Evolutionary conservation across 2,888 invertebrate genomes (phyloP).

Genomic region (Troides oblongomaculatus): DNA sequence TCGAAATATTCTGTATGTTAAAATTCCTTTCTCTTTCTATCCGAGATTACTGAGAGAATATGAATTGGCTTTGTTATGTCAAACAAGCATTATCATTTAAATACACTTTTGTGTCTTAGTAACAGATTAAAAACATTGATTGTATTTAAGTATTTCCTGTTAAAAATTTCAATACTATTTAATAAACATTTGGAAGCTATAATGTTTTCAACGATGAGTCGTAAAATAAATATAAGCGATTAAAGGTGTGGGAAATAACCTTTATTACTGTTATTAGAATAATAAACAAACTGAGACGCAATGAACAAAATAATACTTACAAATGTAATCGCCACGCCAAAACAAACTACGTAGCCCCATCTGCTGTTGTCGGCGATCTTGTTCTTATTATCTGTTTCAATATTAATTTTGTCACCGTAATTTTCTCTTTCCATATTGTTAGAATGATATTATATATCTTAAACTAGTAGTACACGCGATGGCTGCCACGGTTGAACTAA

Average conservation of each 20-base stretch:
- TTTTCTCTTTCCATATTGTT: slow-evolving; percentile 24
- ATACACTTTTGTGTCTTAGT: too few relatives aligned
- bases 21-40: neutral
- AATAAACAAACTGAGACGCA: slow-evolving; percentile 3
- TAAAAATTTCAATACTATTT: neutral
- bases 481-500: slow-evolving; percentile 21
- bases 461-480: slow-evolving; percentile 11
- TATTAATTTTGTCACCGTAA: slow-evolving; percentile 35
- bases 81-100: too few relatives aligned
- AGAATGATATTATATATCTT: slow-evolving; percentile 32
- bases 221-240: neutral
- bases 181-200: neutral
- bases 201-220: neutral
- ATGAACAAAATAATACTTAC: slow-evolving; percentile 63
- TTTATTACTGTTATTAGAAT: neutral
- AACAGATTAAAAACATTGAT: too few relatives aligned
- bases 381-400: slow-evolving; percentile 32
- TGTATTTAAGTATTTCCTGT: neutral
- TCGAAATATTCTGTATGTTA: neutral
- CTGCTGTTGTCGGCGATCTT: slow-evolving; percentile 33
- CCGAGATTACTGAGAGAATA: too few relatives aligned
- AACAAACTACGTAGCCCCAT: slow-evolving; percentile 84
- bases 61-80: too few relatives aligned
- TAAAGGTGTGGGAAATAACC: neutral
- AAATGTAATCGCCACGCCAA: slow-evolving; percentile 82